Evolutionary conservation across 1,140 invertebrate genomes (phyloP), one percentile per base, ranked within the genome.

Genomic region (Andrena cerasifolii): DNA sequence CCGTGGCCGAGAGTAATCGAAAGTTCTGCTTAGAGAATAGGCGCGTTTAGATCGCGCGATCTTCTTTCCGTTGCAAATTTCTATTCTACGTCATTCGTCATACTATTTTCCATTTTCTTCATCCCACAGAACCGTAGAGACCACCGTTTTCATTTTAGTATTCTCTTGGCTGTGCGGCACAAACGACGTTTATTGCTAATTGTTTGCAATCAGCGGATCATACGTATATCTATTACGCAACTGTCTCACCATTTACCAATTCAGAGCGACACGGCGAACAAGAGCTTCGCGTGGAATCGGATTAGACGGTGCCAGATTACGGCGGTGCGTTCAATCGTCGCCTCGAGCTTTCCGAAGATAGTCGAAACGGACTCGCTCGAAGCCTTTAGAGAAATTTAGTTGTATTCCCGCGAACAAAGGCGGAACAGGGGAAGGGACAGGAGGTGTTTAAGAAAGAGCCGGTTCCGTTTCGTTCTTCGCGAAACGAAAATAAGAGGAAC

Each of bases 141-240:
- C 18, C 16, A 58, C 7, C 54, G 16, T n/a, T n/a, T 58, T 59
- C n/a, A n/a, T 65, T 72, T 53, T 21, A 53, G 47, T 47, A n/a
- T 18, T 63, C 61, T 83, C 49, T 73, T 62, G 79, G 66, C 79
- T 68, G 4, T 47, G 66, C 12, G 78, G 61, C 56, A 59, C 24
- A 62, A 54, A 28, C 67, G n/a, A 63, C 47, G 43, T 68, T 73
- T 78, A 63, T 82, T 31, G 67, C 62, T 78, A 67, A 80, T 78
- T 70, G 6, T 36, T 74, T 75, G 56, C 51, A 24, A 24, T 65
- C 18, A 53, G 45, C 31, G 51, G 49, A 45, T 45, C 31, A 53
- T 40, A 28, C 18, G 70, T 62, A 28, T 40, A 65, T 53, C 18
- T 43, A 33, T 63, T 51, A 63, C 58, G 16, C 51, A 43, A 53